Conservation (phyloP, 2,113 vertebrate species). For the Varanus salvator region DNA sequence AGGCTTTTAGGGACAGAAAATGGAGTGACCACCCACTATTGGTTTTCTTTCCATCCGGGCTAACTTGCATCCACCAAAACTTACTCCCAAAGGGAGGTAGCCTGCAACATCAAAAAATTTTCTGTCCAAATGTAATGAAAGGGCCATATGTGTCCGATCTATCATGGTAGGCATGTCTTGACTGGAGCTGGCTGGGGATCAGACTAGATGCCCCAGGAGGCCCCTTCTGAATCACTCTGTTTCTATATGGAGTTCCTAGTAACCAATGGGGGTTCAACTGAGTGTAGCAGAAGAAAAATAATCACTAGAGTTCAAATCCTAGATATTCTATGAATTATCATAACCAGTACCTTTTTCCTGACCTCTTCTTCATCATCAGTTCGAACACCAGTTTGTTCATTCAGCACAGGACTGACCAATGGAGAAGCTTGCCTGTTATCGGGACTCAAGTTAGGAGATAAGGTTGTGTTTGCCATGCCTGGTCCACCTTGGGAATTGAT, state of each 20-base stretch:
- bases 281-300: not conserved
- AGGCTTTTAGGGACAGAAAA: too few relatives aligned
- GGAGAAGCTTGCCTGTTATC: constrained; percentile 91
- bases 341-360: constrained; percentile 86
- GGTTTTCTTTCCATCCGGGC: not conserved
- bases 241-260: not conserved
- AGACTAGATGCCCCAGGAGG: not conserved
- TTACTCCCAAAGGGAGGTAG: too few relatives aligned
- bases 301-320: not conserved
- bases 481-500: constrained; percentile 87
- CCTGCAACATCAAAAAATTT: not conserved
- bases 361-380: constrained; percentile 94
- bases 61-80: too few relatives aligned
- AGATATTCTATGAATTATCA: not conserved
- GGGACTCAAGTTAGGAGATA: constrained; percentile 87
- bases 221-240: not conserved
- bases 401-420: constrained; percentile 92
- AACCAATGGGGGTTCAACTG: not conserved
- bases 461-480: constrained; percentile 81
- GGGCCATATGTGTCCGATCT: too few relatives aligned
- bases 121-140: too few relatives aligned
- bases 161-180: too few relatives aligned
- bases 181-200: too few relatives aligned
- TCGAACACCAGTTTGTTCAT: constrained; percentile 86
- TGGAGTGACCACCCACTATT: not conserved